Base-by-base conservation (phyloP, 2,113 vertebrate genomes). In the Ammodytes dubius region DNA sequence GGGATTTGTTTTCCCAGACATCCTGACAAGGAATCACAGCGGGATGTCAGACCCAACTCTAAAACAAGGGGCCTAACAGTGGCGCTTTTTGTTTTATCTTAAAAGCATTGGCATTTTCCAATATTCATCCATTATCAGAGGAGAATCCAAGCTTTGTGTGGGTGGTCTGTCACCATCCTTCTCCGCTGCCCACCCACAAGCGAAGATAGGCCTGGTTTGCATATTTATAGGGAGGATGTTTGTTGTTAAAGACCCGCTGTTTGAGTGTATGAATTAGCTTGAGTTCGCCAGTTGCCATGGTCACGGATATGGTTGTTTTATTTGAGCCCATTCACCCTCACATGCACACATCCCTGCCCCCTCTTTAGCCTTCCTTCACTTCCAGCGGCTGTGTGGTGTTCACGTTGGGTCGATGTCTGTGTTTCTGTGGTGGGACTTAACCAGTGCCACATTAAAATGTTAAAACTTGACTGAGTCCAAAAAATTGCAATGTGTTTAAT, bases 141-240 rank as follows among this genome's bases (percentile, higher is more conserved):
- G 64, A 84, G 77, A 87, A 74, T 69, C 78, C 49, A 63, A 72
- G 79, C 70, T 70, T 72, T 40, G 57, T 67, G 84, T 90, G 91
- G 92, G 91, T 90, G 94, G 93, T 91, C 91, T 83, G 68, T 84
- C 85, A 73, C 83, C 70, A 64, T 77, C 66, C 58, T 35, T 82
- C 77, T 65, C 67, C 15, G 9, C 72, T 89, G 83, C 88, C 89
- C 88, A 85, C 87, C 87, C 86, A 82, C 88, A 52, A 39, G 68
- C 54, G 57, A 72, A 70, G 76, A 90, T 83, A 49, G 71, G 90
- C 79, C 89, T 81, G 78, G 89, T 93, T 93, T 93, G 89, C 92
- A 93, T 93, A 94, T 93, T 94, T 94, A 94, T 85, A 82, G 87
- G 84, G 71, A 90, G 91, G 87, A 91, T 92, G 93, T 93, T 94